Conservation (phyloP, 92 coral and sea anemone species). For the Porites divaricata region DNA sequence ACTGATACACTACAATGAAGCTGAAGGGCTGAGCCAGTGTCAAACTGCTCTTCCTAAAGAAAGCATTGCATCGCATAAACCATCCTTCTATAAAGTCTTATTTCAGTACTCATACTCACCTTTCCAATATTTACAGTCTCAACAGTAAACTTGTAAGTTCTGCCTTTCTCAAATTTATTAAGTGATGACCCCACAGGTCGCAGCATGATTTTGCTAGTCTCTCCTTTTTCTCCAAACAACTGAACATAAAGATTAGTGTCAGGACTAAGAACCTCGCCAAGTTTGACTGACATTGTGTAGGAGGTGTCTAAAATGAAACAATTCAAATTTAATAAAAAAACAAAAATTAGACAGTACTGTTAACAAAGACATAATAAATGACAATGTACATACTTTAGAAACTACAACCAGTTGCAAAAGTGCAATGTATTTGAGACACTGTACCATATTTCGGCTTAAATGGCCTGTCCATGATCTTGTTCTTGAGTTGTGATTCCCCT, state of each 20-base stretch:
- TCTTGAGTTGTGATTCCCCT: too few relatives aligned
- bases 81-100: neutral
- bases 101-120: constrained; percentile 61
- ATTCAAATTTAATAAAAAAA: neutral
- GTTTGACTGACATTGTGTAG: constrained; percentile 96
- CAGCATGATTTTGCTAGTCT: constrained; percentile 98
- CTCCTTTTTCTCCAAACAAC: constrained; percentile 97
- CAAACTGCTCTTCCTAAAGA: neutral
- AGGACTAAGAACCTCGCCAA: constrained; percentile 93
- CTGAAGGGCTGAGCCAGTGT: neutral
- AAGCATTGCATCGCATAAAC: too few relatives aligned
- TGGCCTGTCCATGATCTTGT: too few relatives aligned
- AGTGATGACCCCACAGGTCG: constrained; percentile 97
- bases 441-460: too few relatives aligned
- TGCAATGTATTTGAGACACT: too few relatives aligned
- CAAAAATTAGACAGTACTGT: too few relatives aligned
- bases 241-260: constrained; percentile 96
- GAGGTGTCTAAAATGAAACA: constrained; percentile 72
- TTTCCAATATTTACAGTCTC: constrained; percentile 99
- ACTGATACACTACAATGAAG: neutral
- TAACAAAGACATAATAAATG: too few relatives aligned
- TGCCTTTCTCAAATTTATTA: constrained; percentile 93
- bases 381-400: too few relatives aligned
- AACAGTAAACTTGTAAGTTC: constrained; percentile 97
- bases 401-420: too few relatives aligned